Conservation (phyloP, 2,888 invertebrate genomes). For the Platypus cylindrus region DNA sequence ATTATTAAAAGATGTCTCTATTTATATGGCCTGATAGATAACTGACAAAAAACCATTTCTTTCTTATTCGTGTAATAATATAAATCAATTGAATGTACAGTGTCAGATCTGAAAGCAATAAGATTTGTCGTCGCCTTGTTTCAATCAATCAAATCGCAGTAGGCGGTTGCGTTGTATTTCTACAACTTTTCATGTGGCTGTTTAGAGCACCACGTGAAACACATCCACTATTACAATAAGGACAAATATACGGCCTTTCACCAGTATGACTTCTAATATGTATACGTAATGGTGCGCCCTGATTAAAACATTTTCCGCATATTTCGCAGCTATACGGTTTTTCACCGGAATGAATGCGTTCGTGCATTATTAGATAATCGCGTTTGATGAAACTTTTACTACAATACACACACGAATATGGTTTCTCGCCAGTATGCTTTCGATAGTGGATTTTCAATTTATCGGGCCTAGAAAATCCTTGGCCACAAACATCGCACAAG, state of each 20-base stretch:
- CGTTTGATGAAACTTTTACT: conserved; percentile 29
- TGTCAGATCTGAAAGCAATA: too few relatives aligned
- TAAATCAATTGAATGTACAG: too few relatives aligned
- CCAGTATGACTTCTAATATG: conserved; percentile 50
- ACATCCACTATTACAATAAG: conserved; percentile 44
- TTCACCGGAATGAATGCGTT: conserved; percentile 48
- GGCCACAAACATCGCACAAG: conserved; percentile 30
- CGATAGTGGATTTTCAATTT: conserved; percentile 28
- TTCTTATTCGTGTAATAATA: too few relatives aligned
- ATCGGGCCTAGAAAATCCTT: conserved; percentile 27
- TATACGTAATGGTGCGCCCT: conserved; percentile 46
- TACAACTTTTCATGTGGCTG: conserved; percentile 42
- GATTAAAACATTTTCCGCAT: conserved; percentile 50
- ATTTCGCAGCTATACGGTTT: conserved; percentile 48
- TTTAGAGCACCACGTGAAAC: conserved; percentile 46
- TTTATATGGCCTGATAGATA: too few relatives aligned
- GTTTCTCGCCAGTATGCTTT: conserved; percentile 29
- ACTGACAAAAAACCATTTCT: too few relatives aligned
- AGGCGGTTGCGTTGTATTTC: conserved; percentile 13
- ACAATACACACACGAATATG: conserved; percentile 28
- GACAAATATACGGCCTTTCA: conserved; percentile 45
- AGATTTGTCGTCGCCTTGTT: too few relatives aligned
- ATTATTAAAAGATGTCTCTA: too few relatives aligned
- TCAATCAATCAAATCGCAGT: too few relatives aligned
- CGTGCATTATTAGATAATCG: conserved; percentile 43